These are phyloP conservation scores for Pyrocephalus nanus DNA, from an alignment of 2,797 vertebrate species.

Conservation along the genomic window DNA sequence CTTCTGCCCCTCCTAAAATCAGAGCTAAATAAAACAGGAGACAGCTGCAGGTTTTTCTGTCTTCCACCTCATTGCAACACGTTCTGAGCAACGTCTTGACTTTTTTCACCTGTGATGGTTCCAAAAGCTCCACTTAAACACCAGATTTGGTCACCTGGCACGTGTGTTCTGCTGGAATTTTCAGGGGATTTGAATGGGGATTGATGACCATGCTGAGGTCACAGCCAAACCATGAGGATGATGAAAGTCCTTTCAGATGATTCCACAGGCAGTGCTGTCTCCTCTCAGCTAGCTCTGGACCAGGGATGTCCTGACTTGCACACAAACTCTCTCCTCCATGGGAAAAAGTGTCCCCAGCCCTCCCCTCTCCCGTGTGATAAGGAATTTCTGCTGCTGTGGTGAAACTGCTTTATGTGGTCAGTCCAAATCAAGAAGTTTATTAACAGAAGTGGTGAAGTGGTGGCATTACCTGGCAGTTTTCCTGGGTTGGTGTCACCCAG, in stretches of 20 bases:
- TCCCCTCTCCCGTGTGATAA: background rate
- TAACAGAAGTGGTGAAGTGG: constrained; percentile 68
- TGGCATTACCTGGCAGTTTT: constrained; percentile 43
- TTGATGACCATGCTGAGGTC: accelerated
- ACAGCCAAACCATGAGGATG: accelerated
- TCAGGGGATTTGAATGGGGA: background rate
- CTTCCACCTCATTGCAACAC: accelerated
- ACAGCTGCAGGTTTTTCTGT: accelerated
- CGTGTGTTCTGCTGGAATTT: no score
- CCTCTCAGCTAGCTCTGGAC: accelerated
- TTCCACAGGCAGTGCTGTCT: background rate
- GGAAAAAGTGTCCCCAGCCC: background rate
- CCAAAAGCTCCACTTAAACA: background rate
- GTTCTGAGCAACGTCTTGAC: accelerated
- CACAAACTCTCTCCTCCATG: background rate
- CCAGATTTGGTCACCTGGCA: background rate
- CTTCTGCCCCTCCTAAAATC: background rate
- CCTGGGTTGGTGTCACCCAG: background rate
- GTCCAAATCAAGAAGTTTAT: constrained; percentile 60
- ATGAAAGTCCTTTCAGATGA: background rate
- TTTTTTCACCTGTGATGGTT: accelerated
- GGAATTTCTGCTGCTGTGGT: constrained; percentile 28
- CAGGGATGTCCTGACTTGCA: background rate
- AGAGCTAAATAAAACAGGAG: background rate
- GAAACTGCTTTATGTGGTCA: background rate